These are phyloP conservation scores for Malthinus seriepunctatus DNA, from an alignment of 2,888 invertebrate species.

Conservation along the genomic window DNA sequence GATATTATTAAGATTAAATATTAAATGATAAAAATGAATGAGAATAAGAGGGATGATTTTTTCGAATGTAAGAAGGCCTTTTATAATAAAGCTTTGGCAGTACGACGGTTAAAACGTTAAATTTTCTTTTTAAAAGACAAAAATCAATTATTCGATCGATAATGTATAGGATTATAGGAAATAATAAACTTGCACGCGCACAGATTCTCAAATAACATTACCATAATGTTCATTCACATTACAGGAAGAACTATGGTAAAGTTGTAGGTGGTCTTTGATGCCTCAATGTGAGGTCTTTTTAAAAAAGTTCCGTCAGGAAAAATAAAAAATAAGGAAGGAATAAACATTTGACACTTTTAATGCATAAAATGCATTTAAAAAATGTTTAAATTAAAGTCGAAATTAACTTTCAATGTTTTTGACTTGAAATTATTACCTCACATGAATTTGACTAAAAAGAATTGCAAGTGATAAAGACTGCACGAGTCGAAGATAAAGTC, in stretches of 20 bases:
- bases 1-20: no score
- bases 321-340: slow-evolving; percentile 12
- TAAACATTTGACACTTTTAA: slow-evolving; percentile 9
- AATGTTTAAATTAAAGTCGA: not conserved
- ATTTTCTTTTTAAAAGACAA: no score
- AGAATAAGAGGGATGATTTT: no score
- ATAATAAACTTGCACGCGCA: no score
- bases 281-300: slow-evolving; percentile 32
- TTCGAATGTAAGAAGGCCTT: no score
- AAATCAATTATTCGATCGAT: no score
- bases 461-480: slow-evolving; percentile 10
- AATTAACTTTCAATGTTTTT: no score
- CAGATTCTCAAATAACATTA: slow-evolving; percentile 30
- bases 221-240: slow-evolving; percentile 32
- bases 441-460: not conserved
- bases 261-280: slow-evolving; percentile 30
- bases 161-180: no score
- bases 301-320: slow-evolving; percentile 26
- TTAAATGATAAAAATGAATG: no score
- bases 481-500: slow-evolving; percentile 19
- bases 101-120: no score
- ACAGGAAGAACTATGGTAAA: slow-evolving; percentile 26
- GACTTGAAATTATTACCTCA: no score
- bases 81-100: no score
- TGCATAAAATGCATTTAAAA: not conserved